Evolutionary conservation across 2,113 vertebrate genomes (phyloP).

Genomic region (Aptenodytes patagonicus): DNA sequence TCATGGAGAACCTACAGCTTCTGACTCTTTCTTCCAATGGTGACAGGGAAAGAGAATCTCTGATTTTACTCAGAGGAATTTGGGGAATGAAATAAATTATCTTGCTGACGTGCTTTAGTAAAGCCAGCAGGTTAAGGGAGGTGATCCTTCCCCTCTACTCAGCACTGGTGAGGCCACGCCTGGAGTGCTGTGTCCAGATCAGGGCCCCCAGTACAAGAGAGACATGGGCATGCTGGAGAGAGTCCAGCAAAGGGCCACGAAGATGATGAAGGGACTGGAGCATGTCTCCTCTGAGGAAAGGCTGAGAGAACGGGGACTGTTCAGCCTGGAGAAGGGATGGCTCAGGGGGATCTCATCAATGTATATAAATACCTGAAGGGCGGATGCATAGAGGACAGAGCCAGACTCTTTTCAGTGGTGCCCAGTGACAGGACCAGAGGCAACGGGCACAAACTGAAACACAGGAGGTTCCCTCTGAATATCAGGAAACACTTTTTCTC

Average conservation of each 20-base stretch:
- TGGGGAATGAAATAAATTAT: not conserved
- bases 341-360: not conserved
- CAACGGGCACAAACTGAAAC: not conserved
- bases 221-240: not conserved
- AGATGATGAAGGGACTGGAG: not conserved
- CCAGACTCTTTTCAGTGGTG: not conserved
- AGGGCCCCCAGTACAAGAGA: not conserved
- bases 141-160: not conserved
- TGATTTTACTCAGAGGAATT: not conserved
- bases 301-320: not conserved
- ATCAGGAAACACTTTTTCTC: not conserved
- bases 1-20: not conserved
- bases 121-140: not conserved
- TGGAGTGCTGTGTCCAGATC: not conserved
- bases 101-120: not conserved
- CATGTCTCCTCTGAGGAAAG: not conserved
- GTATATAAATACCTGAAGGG: not conserved
- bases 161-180: not conserved
- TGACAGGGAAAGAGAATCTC: not conserved
- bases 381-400: not conserved
- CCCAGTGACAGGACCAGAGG: not conserved
- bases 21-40: not conserved
- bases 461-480: not conserved
- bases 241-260: not conserved
- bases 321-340: not conserved